Conservation (phyloP, 2,888 invertebrate species). For the Chrysomela aeneicollis region DNA sequence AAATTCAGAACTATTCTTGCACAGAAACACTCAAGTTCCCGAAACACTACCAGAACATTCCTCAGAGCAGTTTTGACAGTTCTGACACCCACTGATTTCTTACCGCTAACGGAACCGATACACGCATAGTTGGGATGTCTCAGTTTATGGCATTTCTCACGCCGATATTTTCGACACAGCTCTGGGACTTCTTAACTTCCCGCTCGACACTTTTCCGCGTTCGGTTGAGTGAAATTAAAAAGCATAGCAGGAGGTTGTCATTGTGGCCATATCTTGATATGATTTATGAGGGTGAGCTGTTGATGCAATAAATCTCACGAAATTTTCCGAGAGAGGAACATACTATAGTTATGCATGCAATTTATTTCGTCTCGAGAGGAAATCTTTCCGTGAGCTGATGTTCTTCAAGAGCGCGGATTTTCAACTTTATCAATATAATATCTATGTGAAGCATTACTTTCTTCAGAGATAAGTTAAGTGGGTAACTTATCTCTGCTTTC, state of each 20-base stretch:
- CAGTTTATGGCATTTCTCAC: conserved; percentile 50
- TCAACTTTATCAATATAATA: too few species aligned
- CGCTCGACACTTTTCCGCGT: not conserved
- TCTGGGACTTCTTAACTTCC: conserved; percentile 9
- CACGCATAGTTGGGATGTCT: conserved; percentile 40
- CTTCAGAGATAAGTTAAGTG: too few species aligned
- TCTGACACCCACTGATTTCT: conserved; percentile 53
- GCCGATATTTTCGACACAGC: conserved; percentile 31
- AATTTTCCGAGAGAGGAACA: conserved; percentile 43
- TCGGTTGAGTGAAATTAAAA: conserved; percentile 29
- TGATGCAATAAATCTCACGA: conserved; percentile 50
- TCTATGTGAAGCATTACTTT: too few species aligned
- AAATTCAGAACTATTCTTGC: conserved; percentile 23
- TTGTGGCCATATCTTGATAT: conserved; percentile 56
- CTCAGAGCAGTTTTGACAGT: conserved; percentile 40
- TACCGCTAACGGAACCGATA: conserved; percentile 46
- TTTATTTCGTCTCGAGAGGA: too few species aligned
- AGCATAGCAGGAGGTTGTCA: conserved; percentile 44
- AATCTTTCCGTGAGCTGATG: too few species aligned
- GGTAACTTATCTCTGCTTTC: too few species aligned
- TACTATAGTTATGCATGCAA: too few species aligned
- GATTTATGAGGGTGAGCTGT: conserved; percentile 57
- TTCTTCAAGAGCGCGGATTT: too few species aligned
- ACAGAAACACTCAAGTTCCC: conserved; percentile 27
- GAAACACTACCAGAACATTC: conserved; percentile 32